Evolutionary conservation across 2,888 invertebrate species (phyloP), one percentile per base, ranked within the genome.

Genomic region (Zhuqinia jingwanae): DNA sequence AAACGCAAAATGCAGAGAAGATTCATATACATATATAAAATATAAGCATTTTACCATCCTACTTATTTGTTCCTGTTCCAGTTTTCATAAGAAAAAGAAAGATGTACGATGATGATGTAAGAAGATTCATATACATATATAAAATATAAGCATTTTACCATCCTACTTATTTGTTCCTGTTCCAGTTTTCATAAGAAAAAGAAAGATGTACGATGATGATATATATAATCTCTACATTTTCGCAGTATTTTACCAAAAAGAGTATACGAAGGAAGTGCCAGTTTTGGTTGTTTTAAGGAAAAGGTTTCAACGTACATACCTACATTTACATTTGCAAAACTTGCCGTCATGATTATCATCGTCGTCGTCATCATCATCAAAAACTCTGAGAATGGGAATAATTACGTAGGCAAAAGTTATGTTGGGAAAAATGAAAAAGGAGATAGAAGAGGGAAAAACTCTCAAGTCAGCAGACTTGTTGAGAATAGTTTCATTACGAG

Each of bases 301-400:
- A 42, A 36, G 36, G 65, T 50, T 50, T 10, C 25, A 68, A 22
- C 25, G 56, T 36, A 36, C 8, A 8, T 36, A 36, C 58, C 36
- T 36, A 36, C 8, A 8, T 36, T 6, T 45, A 81, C 42, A 56
- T 76, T 83, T 65, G 83, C 83, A 76, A 73, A 82, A 83, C 65
- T 82, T 63, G 76, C 63, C 53, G 50, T 76, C 22, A 53, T 83
- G 76, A 65, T 76, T 63, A 42, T 65, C 63, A 58, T 56, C 73
- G 60, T 73, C 73, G 42, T 17, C 56, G 13, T 36, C 36, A 13
- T 25, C 75, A n/a, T 56, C 22, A 13, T 42, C 20, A 81, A 68
- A 42, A 10, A 45, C 82, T 82, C n/a, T 15, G 2, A 58, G 45
- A 25, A 81, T 81, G 70, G 45, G 81, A 68, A 81, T 58, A 60